phyloP scores from a whole-genome alignment of 2,113 vertebrate genomes.

The Grallaria varia region DNA sequence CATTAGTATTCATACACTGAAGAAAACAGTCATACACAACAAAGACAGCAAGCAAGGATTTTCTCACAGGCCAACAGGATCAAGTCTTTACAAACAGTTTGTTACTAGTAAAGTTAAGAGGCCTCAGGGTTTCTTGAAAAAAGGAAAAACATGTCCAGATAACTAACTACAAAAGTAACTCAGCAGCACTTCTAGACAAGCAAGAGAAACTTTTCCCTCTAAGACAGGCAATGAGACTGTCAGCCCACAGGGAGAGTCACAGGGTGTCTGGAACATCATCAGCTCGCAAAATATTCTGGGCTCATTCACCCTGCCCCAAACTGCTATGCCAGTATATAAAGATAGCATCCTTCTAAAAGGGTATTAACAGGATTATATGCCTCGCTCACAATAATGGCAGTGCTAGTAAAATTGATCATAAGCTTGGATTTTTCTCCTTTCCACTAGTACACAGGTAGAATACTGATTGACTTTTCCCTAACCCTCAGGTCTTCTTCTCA shows the following conservation, averaged over 20 bases:
- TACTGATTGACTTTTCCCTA: background rate
- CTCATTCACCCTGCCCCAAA: background rate
- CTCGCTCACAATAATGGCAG: background rate
- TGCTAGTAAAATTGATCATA: background rate
- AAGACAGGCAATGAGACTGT: background rate
- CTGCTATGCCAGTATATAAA: background rate
- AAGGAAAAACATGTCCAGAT: background rate
- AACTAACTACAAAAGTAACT: background rate
- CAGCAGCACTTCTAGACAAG: background rate
- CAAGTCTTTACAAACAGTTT: background rate
- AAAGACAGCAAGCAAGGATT: background rate
- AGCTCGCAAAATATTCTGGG: background rate
- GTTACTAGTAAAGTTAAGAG: background rate
- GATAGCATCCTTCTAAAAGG: background rate
- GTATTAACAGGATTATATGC: background rate
- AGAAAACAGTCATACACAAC: background rate
- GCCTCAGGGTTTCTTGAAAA: background rate
- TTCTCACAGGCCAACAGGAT: background rate
- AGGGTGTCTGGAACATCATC: background rate
- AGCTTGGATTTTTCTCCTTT: background rate
- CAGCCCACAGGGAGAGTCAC: background rate
- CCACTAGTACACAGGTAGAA: background rate
- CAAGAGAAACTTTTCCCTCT: background rate
- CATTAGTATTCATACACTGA: background rate
- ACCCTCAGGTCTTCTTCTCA: background rate